Percentiles rank a stretch among this genome's conserved stretches.
Evolutionary conservation across 2,113 vertebrate genomes (phyloP).

Genomic region (Anser cygnoides): DNA sequence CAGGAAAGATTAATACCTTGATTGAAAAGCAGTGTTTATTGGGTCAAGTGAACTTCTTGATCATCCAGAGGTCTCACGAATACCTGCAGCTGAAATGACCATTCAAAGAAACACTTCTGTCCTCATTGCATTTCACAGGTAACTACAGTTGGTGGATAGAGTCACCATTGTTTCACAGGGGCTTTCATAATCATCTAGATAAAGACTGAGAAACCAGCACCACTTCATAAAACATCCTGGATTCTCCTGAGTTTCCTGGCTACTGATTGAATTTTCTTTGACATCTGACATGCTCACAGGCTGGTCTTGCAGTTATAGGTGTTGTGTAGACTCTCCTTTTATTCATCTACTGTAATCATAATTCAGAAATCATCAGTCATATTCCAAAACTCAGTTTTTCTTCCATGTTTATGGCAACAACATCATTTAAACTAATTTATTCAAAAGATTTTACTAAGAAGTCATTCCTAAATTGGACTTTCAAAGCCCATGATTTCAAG

Average conservation of each 20-base stretch:
- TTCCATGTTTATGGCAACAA: neutral
- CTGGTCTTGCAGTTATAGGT: neutral
- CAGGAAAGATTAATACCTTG: neutral
- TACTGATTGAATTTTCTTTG: neutral
- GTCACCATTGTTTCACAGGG: neutral
- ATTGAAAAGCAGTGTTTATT: neutral
- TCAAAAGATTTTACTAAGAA: neutral
- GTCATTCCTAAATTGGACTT: neutral
- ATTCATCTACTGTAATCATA: neutral
- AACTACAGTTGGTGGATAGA: neutral
- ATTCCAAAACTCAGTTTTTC: neutral
- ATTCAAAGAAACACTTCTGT: neutral
- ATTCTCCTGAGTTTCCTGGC: neutral
- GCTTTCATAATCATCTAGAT: neutral
- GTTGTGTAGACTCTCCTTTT: neutral
- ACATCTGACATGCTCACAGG: neutral
- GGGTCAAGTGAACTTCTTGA: neutral
- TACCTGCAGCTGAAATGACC: neutral
- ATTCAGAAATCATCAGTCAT: neutral
- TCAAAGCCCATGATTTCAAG: neutral
- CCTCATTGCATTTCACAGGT: neutral
- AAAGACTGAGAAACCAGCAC: neutral
- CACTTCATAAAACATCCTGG: neutral
- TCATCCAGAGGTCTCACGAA: neutral
- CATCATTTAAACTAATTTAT: accelerated